Percentiles rank a stretch among this genome's conserved stretches.
Conservation (phyloP, 2,113 vertebrate genomes). For the Poeciliopsis retropinna region DNA sequence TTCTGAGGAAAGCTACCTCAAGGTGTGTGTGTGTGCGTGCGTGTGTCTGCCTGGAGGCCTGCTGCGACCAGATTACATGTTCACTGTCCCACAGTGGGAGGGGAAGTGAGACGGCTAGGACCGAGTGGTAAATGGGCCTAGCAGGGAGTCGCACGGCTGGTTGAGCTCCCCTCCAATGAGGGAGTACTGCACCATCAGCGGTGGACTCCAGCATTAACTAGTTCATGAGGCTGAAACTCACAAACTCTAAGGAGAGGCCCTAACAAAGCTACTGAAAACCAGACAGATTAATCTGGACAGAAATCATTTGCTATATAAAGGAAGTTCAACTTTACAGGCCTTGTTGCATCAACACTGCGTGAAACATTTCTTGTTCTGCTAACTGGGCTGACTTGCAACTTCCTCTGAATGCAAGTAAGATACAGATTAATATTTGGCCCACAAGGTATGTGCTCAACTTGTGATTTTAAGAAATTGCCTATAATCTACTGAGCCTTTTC, state of each 20-base stretch:
- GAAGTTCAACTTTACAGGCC: not conserved
- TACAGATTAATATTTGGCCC: no score
- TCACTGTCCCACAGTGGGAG: conserved; percentile 71
- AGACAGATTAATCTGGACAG: not conserved
- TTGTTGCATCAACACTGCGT: not conserved
- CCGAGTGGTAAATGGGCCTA: conserved; percentile 70
- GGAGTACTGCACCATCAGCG: conserved; percentile 31
- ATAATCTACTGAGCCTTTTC: no score
- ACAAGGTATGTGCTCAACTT: not conserved
- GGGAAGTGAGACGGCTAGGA: conserved; percentile 63
- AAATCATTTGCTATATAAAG: not conserved
- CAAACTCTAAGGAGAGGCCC: not conserved
- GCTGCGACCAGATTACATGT: conserved; percentile 75
- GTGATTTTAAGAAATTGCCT: not conserved
- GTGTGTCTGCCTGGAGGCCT: conserved; percentile 44
- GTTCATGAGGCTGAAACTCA: conserved; percentile 21
- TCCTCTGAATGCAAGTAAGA: not conserved
- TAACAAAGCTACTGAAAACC: conserved; percentile 12
- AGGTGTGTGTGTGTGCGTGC: conserved; percentile 12
- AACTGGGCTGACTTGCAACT: conserved; percentile 4
- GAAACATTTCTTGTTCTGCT: not conserved
- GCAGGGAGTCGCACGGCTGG: conserved; percentile 51
- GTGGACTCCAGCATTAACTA: conserved; percentile 30
- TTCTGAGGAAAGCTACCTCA: conserved; percentile 38
- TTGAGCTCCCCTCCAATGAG: conserved; percentile 50